Evolutionary conservation across 1,140 invertebrate species (phyloP), one percentile per base, ranked within the genome.

Genomic region (Microvelia longipes): DNA sequence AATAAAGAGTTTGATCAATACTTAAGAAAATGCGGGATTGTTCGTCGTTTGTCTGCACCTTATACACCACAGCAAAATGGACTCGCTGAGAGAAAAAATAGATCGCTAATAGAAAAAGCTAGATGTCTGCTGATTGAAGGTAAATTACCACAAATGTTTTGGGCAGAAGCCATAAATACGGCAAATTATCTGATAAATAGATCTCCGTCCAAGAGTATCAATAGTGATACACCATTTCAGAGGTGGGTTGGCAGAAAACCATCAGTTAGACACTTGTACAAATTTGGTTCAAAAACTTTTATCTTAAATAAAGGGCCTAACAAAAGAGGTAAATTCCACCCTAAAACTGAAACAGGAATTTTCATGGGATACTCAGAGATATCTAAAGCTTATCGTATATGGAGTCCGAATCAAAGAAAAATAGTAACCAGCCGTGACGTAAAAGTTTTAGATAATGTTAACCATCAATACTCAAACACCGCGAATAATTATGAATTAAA

Each of bases 101-200:
- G 78, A 1, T 75, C 75, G 0, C 65, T 80, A 15, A 29, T 79
- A 25, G 76, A 79, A 66, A 73, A 73, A 70, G 74, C 76, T 24
- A 73, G 75, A 61, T 72, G 73, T 71, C 67, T 77, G 67, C n/a
- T 78, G 2, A 27, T 74, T 28, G 68, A 75, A 68, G 68, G 71
- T 65, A 28, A 73, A n/a, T 24, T 75, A 71, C 66, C 68, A 5
- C 69, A 74, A 30, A 26, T 2, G 66, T 69, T 72, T 15, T 77
- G 73, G 73, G 73, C 72, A 65, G 75, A 76, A 68, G 65, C 73
- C n/a, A 69, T 70, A 0, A 72, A 74, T 60, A 80, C 76, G 50
- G 81, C 79, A 5, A 76, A 74, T 2, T 83, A 82, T 74, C 60
- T 82, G n/a, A 73, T 75, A 67, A 83, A 83, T 74, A 69, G 80